Conservation (phyloP, 2,797 vertebrate species). For the Anguilla pacifica region DNA sequence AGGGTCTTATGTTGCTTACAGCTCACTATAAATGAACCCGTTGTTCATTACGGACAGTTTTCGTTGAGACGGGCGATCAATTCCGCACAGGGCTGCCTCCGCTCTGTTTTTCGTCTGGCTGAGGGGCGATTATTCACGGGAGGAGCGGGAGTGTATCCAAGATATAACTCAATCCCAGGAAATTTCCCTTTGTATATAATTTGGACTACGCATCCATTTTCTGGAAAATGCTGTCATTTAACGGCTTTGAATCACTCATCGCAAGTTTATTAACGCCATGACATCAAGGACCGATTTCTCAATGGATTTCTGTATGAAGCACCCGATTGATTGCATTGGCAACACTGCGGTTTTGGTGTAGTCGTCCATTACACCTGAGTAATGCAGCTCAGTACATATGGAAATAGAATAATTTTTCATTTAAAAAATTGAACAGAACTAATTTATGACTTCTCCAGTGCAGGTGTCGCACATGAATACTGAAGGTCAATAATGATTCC, state of each 20-base stretch:
- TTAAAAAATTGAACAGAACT: background rate
- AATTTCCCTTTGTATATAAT: background rate
- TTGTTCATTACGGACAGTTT: slow-evolving; percentile 33
- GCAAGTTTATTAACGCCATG: background rate
- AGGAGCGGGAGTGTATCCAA: background rate
- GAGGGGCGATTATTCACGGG: slow-evolving; percentile 3
- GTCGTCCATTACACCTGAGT: background rate
- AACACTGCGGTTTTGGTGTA: background rate
- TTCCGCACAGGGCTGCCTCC: slow-evolving; percentile 3
- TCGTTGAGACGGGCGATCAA: slow-evolving; percentile 19
- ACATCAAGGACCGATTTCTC: background rate
- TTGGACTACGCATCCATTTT: background rate
- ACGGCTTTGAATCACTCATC: background rate
- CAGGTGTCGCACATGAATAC: background rate
- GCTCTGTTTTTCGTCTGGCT: slow-evolving; percentile 25
- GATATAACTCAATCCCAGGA: background rate
- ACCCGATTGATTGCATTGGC: background rate
- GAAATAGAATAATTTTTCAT: background rate
- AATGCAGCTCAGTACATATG: background rate
- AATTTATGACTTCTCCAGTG: background rate
- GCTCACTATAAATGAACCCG: slow-evolving; percentile 36
- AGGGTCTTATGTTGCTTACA: slow-evolving; percentile 36
- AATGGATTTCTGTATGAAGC: background rate
- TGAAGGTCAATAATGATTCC: background rate
- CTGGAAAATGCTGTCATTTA: background rate